Evolutionary conservation across 2,797 vertebrate genomes (phyloP).

Genomic region (Platyrinchus mystaceus): DNA sequence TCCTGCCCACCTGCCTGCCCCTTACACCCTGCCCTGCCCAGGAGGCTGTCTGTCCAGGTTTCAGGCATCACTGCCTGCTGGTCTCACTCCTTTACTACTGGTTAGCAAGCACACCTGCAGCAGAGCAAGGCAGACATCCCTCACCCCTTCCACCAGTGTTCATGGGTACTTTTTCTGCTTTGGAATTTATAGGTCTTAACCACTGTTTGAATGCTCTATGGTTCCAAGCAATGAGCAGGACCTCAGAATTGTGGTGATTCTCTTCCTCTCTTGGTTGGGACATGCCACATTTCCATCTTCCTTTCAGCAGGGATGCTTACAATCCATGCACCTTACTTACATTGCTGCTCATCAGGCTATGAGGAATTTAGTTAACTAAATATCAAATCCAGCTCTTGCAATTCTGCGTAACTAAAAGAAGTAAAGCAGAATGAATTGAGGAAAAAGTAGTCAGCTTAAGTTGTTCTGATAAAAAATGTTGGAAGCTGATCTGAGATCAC

Average conservation of each 20-base stretch:
- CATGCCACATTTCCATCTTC: neutral
- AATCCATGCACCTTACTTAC: neutral
- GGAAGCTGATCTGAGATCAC: neutral
- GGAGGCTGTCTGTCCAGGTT: neutral
- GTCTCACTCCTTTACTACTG: rapidly evolving
- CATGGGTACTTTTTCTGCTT: neutral
- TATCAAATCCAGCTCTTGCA: neutral
- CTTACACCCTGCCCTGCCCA: rapidly evolving
- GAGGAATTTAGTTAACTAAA: neutral
- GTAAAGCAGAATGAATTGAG: neutral
- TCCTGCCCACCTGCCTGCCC: neutral
- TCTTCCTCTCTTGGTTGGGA: rapidly evolving
- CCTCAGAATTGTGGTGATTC: neutral
- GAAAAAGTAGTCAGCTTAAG: neutral
- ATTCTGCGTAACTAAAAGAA: neutral
- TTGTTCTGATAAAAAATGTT: neutral
- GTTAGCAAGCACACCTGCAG: neutral
- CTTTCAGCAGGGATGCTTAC: neutral
- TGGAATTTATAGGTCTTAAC: neutral
- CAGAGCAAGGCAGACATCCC: rapidly evolving
- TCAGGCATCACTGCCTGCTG: neutral
- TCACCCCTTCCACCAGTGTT: neutral
- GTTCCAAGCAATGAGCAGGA: neutral
- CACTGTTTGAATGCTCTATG: neutral
- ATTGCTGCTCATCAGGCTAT: neutral